These are phyloP conservation scores for Allygus modestus DNA, from an alignment of 2,888 invertebrate genomes.

Conservation along the genomic window DNA sequence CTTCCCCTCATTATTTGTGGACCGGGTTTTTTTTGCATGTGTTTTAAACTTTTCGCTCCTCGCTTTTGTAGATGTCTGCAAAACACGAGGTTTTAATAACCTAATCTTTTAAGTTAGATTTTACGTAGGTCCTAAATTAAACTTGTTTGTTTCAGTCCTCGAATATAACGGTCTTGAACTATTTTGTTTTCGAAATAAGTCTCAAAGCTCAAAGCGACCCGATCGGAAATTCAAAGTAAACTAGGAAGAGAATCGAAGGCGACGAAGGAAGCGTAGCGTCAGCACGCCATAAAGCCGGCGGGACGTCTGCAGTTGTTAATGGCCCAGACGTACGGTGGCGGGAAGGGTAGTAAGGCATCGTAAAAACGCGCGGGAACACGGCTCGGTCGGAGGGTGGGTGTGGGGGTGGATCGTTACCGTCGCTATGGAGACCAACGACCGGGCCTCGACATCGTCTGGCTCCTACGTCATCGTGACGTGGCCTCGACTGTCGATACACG, in stretches of 20 bases:
- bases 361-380: constrained; percentile 54
- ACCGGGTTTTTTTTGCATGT: too few species aligned
- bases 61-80: too few species aligned
- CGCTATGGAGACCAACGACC: constrained; percentile 43
- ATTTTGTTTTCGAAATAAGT: too few species aligned
- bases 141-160: too few species aligned
- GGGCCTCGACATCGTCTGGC: constrained; percentile 46
- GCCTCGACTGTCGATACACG: constrained; percentile 13
- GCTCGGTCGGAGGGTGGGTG: background rate
- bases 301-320: constrained; percentile 52
- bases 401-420: constrained; percentile 46
- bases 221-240: too few species aligned
- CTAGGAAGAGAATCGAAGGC: background rate
- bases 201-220: too few species aligned
- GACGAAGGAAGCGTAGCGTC: constrained; percentile 21
- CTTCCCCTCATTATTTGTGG: too few species aligned
- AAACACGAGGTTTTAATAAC: too few species aligned
- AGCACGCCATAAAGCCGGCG: constrained; percentile 36
- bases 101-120: too few species aligned
- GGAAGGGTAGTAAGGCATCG: constrained; percentile 53
- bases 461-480: constrained; percentile 49
- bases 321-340: constrained; percentile 55
- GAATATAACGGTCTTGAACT: too few species aligned
- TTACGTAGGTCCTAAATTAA: too few species aligned
- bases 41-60: too few species aligned